Evolutionary conservation across 2,888 invertebrate genomes (phyloP).

Genomic region (Ormyrus pomaceus): DNA sequence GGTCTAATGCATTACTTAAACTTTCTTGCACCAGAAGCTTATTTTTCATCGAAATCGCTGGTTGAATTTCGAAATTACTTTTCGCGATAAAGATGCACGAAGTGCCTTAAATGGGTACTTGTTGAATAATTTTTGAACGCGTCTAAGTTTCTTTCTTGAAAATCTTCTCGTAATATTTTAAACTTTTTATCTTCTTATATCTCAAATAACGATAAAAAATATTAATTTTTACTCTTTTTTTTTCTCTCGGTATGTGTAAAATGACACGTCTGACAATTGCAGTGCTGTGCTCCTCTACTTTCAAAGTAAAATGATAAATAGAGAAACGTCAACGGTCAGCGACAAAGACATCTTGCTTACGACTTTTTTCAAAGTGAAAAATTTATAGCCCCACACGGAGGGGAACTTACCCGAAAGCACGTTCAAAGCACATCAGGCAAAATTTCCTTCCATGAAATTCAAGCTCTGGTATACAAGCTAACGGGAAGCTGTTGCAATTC

Average conservation of each 20-base stretch:
- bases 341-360: neutral
- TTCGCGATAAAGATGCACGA: neutral
- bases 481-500: conserved; percentile 2
- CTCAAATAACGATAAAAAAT: too few relatives aligned
- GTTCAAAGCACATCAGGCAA: neutral
- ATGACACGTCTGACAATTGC: too few relatives aligned
- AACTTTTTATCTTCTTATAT: too few relatives aligned
- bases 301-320: neutral
- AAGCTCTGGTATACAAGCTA: neutral
- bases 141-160: too few relatives aligned
- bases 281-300: too few relatives aligned
- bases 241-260: too few relatives aligned
- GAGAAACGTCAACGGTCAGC: neutral
- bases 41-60: conserved; percentile 24
- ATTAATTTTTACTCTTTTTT: too few relatives aligned
- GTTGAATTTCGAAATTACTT: conserved; percentile 1
- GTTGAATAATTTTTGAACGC: too few relatives aligned
- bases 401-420: neutral
- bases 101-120: too few relatives aligned
- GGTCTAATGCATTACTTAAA: neutral
- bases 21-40: conserved; percentile 4
- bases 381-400: conserved; percentile 14
- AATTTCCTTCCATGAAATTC: conserved; percentile 18
- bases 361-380: neutral
- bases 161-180: too few relatives aligned